Percentiles rank a stretch among this genome's conserved stretches.
Evolutionary conservation across 2,113 vertebrate species (phyloP).

Genomic region (Oceanodroma tethys): DNA sequence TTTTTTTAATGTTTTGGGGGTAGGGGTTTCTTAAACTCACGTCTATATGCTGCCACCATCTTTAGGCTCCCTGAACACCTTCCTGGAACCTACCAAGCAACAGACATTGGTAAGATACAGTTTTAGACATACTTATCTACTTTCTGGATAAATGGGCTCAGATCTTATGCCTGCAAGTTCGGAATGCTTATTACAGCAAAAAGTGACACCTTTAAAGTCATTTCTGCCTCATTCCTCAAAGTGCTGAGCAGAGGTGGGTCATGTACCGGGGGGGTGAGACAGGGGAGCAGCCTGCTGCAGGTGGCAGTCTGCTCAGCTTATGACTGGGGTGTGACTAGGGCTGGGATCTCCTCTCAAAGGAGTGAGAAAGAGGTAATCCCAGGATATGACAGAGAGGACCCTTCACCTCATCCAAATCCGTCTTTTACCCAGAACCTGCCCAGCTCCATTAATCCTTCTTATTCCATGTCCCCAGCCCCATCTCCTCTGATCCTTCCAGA

Average conservation of each 20-base stretch:
- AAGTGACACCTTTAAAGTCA: neutral
- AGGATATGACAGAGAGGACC: neutral
- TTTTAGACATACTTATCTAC: neutral
- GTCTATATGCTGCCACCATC: neutral
- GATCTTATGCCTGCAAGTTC: neutral
- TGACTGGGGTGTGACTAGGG: neutral
- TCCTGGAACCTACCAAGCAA: neutral
- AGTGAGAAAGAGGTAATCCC: neutral
- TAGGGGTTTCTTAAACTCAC: neutral
- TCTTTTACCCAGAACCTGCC: neutral
- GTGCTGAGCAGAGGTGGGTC: neutral
- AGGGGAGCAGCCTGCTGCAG: neutral
- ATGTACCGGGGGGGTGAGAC: neutral
- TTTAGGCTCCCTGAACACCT: neutral
- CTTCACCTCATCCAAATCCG: neutral
- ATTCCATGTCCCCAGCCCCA: accelerated
- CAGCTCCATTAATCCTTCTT: constrained; percentile 3
- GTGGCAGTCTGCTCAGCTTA: neutral
- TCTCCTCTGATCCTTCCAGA: neutral
- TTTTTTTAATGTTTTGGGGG: neutral
- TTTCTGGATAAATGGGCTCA: neutral
- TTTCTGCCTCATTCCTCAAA: neutral
- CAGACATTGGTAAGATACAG: neutral
- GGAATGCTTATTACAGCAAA: neutral
- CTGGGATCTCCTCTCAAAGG: neutral